A percentile compares a stretch with the other conserved stretches of the same genome.
phyloP scores from a whole-genome alignment of 2,113 vertebrate genomes.

The Xiphias gladius region DNA sequence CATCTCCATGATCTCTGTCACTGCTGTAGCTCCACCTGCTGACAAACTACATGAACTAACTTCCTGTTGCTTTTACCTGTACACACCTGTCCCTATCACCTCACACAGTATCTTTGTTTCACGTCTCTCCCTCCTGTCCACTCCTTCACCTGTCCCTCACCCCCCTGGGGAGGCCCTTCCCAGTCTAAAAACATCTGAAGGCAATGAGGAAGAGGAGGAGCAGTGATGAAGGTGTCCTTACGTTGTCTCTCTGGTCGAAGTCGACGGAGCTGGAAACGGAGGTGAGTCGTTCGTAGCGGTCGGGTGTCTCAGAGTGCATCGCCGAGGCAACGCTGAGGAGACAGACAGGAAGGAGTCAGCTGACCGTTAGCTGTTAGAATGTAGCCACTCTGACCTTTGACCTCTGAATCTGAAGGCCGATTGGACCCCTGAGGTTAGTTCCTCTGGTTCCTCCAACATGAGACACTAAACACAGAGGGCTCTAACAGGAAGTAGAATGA shows the following conservation, averaged over 20 bases:
- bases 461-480: not conserved
- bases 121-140: no score
- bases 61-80: no score
- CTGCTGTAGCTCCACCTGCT: no score
- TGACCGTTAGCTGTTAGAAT: slow-evolving; percentile 19
- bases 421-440: slow-evolving; percentile 4
- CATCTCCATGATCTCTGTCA: no score
- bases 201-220: slow-evolving; percentile 15
- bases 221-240: slow-evolving; percentile 78
- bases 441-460: not conserved
- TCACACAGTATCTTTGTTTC: no score
- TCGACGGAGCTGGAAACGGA: slow-evolving; percentile 98
- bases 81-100: no score
- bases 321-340: slow-evolving; percentile 92
- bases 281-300: slow-evolving; percentile 95
- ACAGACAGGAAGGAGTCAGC: slow-evolving; percentile 33
- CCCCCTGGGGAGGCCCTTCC: no score
- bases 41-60: no score
- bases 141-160: no score
- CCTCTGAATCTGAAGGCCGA: slow-evolving; percentile 6
- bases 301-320: slow-evolving; percentile 93
- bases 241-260: slow-evolving; percentile 97
- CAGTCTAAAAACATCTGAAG: not conserved
- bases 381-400: slow-evolving; percentile 32
- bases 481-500: slow-evolving; percentile 27